Base-by-base conservation (phyloP, 2,797 vertebrate species). In the Tenualosa ilisha region DNA sequence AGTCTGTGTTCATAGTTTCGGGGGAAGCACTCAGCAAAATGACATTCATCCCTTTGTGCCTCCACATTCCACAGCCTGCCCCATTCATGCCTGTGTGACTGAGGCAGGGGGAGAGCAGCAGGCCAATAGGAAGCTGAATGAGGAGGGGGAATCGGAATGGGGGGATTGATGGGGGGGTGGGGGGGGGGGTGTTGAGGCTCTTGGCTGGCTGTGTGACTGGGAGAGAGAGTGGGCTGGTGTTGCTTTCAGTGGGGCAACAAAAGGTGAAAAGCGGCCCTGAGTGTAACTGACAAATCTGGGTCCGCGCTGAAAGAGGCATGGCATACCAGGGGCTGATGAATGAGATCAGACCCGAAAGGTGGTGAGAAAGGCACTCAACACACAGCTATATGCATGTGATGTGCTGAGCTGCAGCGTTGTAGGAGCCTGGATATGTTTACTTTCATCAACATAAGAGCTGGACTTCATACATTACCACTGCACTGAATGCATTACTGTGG, bases 11-110 rank as follows among this genome's bases (percentile, higher is more conserved):
- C 89, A 84, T 91, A 89, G 87, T 91, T 90, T 92, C 84, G 87
- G 83, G 89, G 88, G 88, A 85, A 89, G 93, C 91, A 92, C 91
- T 94, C 89, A 87, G 90, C 91, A 92, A 93, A 95, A 94, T 95
- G 93, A 91, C 96, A 96, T 96, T 96, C 94, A 93, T 92, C 86
- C 93, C 91, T 95, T 96, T 96, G 94, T 96, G 84, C 84, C 93
- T 94, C 87, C 90, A 86, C 95, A 96, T 96, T 96, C 95, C 94
- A 93, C 81, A 91, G 93, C 91, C 91, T 88, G 90, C 91, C 93
- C 93, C 93, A 93, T 95, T 94, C 93, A 95, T 92, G 93, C 68
- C 91, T 88, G 91, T 93, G 92, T 91, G 93, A 94, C 92, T 93
- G 93, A 86, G 89, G 93, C 92, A 92, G 91, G 91, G 92, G 90